Base-by-base conservation (phyloP, 1,140 invertebrate genomes). In the Drosophila pachea region DNA sequence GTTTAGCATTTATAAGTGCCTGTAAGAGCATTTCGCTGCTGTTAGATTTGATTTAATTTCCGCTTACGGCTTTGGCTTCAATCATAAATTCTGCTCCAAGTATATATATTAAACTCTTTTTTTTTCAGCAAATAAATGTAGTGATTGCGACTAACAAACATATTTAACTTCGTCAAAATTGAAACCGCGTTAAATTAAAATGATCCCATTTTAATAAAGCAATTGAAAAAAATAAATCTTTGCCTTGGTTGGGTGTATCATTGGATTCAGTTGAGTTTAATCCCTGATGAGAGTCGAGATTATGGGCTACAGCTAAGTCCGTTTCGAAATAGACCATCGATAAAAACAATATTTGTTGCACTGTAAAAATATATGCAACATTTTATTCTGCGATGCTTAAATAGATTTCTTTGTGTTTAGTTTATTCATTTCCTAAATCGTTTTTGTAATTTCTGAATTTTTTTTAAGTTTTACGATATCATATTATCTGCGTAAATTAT, bases 291-390 rank as follows among this genome's bases (percentile, higher is more conserved):
- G n/a, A n/a, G n/a, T n/a, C 22, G 22, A 22, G 22, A 22, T 22
- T 22, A 22, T 22, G 22, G 22, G 22, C 3, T 22, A 22, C 1
- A 22, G 1, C 22, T 22, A 22, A 22, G 22, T 22, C 22, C 35
- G 35, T 36, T 36, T 36, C 35, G 14, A 14, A 14, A 29, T 47
- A 29, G 11, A 22, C 8, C 4, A 5, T 6, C 35, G 4, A 54
- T 48, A 9, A 1, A 48, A 70, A 58, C 47, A 65, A 53, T 35
- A 11, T 35, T 47, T 4, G 29, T 14, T 70, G 68, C 68, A 70
- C 49, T 59, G 40, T 66, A 70, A 70, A 70, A 70, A 70, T 65
- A 53, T 70, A 59, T 70, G 62, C 68, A 66, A 70, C 42, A 53
- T 45, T 69, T 70, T 70, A 70, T 70, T 70, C 62, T 48, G 68